A percentile compares a stretch with the other conserved stretches of the same genome.
Evolutionary conservation across 1,140 invertebrate species (phyloP).

Genomic region (Cryptotermes secundus): DNA sequence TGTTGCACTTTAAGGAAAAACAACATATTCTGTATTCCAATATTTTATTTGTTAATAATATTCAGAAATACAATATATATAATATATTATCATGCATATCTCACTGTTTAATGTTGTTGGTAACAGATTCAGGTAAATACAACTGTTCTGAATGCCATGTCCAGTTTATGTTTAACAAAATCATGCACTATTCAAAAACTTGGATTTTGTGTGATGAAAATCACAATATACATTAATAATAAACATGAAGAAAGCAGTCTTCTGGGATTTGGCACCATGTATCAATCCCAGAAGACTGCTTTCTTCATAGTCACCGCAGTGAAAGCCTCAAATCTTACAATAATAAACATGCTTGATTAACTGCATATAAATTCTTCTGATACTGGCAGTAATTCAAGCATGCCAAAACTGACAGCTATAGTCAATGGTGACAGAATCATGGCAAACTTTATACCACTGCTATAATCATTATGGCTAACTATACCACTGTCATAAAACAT

Average conservation of each 20-base stretch:
- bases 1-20: not conserved
- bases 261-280: too few relatives aligned
- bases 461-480: not conserved
- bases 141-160: not conserved
- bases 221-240: not conserved
- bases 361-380: not conserved
- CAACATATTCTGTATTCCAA: constrained; percentile 23
- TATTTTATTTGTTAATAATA: constrained; percentile 23
- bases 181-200: not conserved
- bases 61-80: constrained; percentile 25
- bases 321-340: too few relatives aligned
- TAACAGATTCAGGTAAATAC: not conserved
- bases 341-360: not conserved
- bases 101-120: not conserved
- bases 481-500: too few relatives aligned
- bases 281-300: too few relatives aligned
- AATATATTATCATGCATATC: not conserved
- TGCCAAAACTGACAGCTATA: not conserved
- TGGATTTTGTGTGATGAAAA: not conserved
- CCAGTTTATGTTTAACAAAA: not conserved
- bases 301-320: too few relatives aligned
- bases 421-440: not conserved
- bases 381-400: not conserved
- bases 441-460: not conserved
- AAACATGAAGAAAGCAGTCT: too few relatives aligned